phyloP scores from a whole-genome alignment of 2,888 invertebrate genomes.

The Synanthedon formicaeformis region DNA sequence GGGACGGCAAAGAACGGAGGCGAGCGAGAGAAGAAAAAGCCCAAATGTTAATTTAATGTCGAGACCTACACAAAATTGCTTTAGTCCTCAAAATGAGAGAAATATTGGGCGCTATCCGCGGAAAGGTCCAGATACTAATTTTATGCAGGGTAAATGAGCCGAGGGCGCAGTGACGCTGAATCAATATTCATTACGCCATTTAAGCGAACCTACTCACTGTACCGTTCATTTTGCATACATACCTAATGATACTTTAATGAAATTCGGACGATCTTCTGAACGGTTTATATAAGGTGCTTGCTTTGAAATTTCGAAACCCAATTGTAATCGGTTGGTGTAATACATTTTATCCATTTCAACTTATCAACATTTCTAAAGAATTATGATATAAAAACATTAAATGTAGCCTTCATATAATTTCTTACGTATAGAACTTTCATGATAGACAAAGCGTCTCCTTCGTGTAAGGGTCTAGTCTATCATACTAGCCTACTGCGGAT shows the following conservation, averaged over 20 bases:
- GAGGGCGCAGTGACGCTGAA: conserved; percentile 34
- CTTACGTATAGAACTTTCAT: too few relatives aligned
- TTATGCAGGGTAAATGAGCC: conserved; percentile 62
- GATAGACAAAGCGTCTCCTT: too few relatives aligned
- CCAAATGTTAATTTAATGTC: conserved; percentile 68
- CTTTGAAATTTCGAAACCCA: background rate
- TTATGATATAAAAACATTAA: too few relatives aligned
- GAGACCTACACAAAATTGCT: conserved; percentile 62
- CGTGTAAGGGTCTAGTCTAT: too few relatives aligned
- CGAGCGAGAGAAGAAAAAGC: conserved; percentile 55
- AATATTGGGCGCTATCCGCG: conserved; percentile 48
- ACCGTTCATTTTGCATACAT: conserved; percentile 21
- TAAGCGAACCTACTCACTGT: conserved; percentile 9
- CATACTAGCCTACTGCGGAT: too few relatives aligned
- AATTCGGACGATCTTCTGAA: background rate
- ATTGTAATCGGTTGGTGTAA: too few relatives aligned
- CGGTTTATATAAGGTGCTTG: background rate
- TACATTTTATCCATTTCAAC: too few relatives aligned
- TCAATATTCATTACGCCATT: conserved; percentile 58
- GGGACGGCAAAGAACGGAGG: conserved; percentile 45
- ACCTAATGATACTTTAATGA: background rate
- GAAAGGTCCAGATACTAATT: conserved; percentile 58
- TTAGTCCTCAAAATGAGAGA: conserved; percentile 53
- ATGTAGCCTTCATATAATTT: too few relatives aligned
- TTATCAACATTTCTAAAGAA: too few relatives aligned